Base-by-base conservation (phyloP, 2,888 invertebrate genomes). In the Eupeodes latifasciatus region DNA sequence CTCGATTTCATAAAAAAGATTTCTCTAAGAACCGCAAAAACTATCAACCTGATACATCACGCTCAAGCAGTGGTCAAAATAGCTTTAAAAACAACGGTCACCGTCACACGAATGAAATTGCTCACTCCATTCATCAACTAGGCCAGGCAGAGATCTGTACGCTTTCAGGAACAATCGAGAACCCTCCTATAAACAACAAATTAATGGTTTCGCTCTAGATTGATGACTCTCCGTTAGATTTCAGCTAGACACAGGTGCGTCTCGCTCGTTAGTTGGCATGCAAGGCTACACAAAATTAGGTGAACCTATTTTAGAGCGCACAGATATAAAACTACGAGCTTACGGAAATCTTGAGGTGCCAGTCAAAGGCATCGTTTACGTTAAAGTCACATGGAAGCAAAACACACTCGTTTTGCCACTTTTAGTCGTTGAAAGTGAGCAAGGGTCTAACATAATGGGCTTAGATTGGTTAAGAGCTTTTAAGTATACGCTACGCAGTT, bases 231-330 rank as follows among this genome's bases (percentile, higher is more conserved):
- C 40, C 40, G 40, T 40, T 6, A 7, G 4, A 6, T 40, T 40
- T 40, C 4, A 86, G 40, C 6, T 78, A 71, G 75, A 81, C 69
- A 88, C 78, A 10, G 84, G 88, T 11, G 81, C 84, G 5, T 69
- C 84, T 7, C 75, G 66, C 57, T 80, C 77, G 2, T 53, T 76
- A 47, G 53, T 75, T 49, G 69, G 55, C 44, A 14, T 81, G 55
- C 61, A 81, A 36, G 75, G 51, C 9, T 78, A 71, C 55, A 16
- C 6, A 62, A 40, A 64, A 16, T 12, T 86, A 34, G 67, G 55
- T 44, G 6, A 62, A 36, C 76, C 85, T 12, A 51, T 16, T 49
- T 84, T 79, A 34, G 7, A 79, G 61, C 47, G 14, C 74, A 12
- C 79, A 19, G 59, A 84, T 19, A 72, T 59, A 19, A 74, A 66